A percentile compares a stretch with the other conserved stretches of the same genome.
These are phyloP conservation scores for Hypocryptadius cinnamomeus DNA, from an alignment of 2,113 vertebrate species.

Conservation along the genomic window DNA sequence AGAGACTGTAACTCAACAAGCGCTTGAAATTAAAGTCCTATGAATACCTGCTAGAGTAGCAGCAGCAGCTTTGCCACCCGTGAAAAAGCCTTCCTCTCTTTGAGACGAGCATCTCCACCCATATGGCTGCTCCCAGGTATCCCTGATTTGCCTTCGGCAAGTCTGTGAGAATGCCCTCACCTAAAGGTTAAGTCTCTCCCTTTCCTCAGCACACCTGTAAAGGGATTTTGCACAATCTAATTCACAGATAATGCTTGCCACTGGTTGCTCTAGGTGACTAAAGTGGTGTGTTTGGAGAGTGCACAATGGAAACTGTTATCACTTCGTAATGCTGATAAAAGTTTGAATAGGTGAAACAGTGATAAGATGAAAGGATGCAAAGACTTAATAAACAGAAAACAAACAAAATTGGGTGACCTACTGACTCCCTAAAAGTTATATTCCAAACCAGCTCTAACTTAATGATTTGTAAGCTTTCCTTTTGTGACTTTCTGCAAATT, in stretches of 20 bases:
- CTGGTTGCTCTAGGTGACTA: not conserved
- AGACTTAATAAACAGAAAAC: not conserved
- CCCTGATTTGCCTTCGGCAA: not conserved
- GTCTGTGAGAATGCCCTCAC: not conserved
- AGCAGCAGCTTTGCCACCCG: not conserved
- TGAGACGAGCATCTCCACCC: not conserved
- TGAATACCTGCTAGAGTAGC: not conserved
- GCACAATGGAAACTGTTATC: conserved; percentile 37
- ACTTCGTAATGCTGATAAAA: not conserved
- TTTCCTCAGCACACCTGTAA: not conserved
- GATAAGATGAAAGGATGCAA: conserved; percentile 31
- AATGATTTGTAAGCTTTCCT: not conserved
- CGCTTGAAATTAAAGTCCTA: not conserved
- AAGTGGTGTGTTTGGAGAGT: not conserved
- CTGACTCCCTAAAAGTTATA: not conserved
- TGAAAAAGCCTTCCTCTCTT: not conserved
- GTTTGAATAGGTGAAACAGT: not conserved
- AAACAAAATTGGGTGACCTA: not conserved
- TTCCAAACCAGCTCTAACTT: not conserved
- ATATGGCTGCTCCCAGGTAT: accelerated
- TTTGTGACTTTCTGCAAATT: not conserved
- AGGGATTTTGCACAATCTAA: not conserved
- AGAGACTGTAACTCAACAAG: not conserved
- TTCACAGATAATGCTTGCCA: not conserved
- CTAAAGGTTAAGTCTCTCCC: not conserved